These are phyloP conservation scores for Siniperca obscura DNA, from an alignment of 2,797 vertebrate genomes.

Conservation along the genomic window DNA sequence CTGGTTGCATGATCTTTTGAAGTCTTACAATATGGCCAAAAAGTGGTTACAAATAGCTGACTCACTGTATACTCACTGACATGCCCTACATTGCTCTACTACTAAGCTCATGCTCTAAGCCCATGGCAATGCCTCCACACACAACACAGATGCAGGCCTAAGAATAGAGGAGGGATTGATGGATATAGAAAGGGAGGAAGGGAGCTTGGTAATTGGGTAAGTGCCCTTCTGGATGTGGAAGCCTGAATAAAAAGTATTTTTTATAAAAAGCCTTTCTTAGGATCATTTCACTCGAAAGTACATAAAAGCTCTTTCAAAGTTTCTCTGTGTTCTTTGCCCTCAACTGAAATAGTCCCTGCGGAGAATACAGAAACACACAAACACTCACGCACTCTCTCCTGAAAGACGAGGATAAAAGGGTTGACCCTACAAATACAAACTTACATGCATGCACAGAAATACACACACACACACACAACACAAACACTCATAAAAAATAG, in stretches of 20 bases:
- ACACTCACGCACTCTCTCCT: slow-evolving; percentile 74
- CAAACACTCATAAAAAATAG: slow-evolving; percentile 78
- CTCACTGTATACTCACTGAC: slow-evolving; percentile 73
- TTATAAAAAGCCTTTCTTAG: slow-evolving; percentile 77
- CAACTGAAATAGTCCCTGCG: slow-evolving; percentile 78
- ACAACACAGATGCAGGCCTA: slow-evolving; percentile 69
- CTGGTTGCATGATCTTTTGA: slow-evolving; percentile 51
- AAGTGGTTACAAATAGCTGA: slow-evolving; percentile 74
- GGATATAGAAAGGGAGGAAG: slow-evolving; percentile 70
- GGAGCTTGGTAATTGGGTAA: slow-evolving; percentile 82
- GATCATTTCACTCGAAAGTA: slow-evolving; percentile 86
- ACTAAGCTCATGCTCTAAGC: slow-evolving; percentile 77
- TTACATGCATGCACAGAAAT: slow-evolving; percentile 53
- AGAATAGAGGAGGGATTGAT: slow-evolving; percentile 79
- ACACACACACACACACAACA: slow-evolving; percentile 28
- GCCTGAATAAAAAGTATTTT: slow-evolving; percentile 74
- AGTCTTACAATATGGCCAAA: slow-evolving; percentile 64
- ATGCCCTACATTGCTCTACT: slow-evolving; percentile 70
- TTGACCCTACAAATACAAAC: slow-evolving; percentile 76
- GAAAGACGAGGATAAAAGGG: slow-evolving; percentile 81
- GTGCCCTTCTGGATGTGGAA: slow-evolving; percentile 80
- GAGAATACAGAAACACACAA: slow-evolving; percentile 77
- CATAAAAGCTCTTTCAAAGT: slow-evolving; percentile 86
- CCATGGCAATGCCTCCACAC: slow-evolving; percentile 72
- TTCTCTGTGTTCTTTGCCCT: slow-evolving; percentile 79